Evolutionary conservation across 2,113 vertebrate species (phyloP).

Genomic region (Equus quagga): DNA sequence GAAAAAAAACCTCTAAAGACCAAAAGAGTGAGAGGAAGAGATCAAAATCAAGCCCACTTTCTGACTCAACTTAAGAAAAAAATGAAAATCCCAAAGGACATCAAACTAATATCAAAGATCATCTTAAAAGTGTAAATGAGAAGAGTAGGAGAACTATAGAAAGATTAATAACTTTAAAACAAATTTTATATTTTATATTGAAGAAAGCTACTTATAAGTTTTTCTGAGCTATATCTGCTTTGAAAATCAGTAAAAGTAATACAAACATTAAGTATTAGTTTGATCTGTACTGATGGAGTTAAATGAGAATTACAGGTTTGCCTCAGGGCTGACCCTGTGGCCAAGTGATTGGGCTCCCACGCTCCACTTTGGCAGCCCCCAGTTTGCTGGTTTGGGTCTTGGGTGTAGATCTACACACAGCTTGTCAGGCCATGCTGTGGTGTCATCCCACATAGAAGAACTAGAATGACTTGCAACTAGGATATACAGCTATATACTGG

Average conservation of each 20-base stretch:
- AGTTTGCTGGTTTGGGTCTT: too few species aligned
- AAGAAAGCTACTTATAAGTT: neutral
- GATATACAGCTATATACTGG: too few species aligned
- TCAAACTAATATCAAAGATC: neutral
- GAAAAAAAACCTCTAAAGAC: neutral
- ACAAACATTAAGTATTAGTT: neutral
- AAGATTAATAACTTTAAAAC: neutral
- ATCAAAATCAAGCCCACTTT: neutral
- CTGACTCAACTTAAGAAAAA: neutral
- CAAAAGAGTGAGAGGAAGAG: neutral
- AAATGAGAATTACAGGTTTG: neutral
- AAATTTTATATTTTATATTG: neutral
- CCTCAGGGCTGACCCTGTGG: neutral
- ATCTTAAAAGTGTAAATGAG: neutral
- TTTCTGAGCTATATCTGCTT: neutral
- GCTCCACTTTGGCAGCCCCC: too few species aligned
- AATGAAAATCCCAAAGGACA: neutral
- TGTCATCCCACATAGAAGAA: too few species aligned
- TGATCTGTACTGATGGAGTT: neutral
- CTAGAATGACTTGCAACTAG: too few species aligned
- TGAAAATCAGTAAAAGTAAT: constrained; percentile 1
- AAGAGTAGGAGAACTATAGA: neutral
- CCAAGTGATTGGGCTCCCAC: too few species aligned
- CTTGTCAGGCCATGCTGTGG: too few species aligned
- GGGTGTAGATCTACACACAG: too few species aligned